These are phyloP conservation scores for Triops cancriformis DNA, from an alignment of 1,140 invertebrate genomes.

Conservation along the genomic window DNA sequence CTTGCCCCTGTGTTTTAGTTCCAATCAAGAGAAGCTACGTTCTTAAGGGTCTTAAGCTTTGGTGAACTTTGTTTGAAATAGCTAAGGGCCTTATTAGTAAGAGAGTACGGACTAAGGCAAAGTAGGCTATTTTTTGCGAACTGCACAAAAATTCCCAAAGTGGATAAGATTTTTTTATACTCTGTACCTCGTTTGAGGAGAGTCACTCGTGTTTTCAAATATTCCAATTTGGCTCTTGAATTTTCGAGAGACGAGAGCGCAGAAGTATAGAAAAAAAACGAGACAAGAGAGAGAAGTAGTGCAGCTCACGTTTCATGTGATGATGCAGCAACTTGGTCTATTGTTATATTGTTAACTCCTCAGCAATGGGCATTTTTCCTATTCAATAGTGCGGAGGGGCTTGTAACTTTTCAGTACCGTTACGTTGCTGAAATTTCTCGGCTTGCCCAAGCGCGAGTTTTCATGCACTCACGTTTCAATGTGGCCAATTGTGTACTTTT, in stretches of 20 bases:
- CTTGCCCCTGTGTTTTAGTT: no score
- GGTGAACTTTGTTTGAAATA: not conserved
- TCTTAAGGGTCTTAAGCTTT: not conserved
- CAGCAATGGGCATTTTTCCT: not conserved
- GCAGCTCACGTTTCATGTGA: conserved; percentile 4
- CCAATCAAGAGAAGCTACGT: not conserved
- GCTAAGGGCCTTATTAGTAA: not conserved
- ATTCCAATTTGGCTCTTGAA: not conserved
- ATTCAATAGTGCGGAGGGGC: not conserved
- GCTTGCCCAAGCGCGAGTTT: conserved; percentile 4
- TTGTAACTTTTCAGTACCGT: not conserved
- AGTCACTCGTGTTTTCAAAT: not conserved
- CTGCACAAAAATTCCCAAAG: no score
- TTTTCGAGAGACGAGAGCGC: not conserved
- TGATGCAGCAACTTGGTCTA: not conserved
- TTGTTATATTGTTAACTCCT: not conserved
- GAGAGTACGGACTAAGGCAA: not conserved
- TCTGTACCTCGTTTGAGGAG: not conserved
- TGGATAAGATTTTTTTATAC: not conserved
- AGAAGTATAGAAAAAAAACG: not conserved
- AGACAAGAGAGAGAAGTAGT: not conserved
- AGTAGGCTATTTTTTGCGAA: no score
- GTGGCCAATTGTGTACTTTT: not conserved
- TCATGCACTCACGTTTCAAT: not conserved
- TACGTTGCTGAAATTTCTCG: not conserved